Base-by-base conservation (phyloP, 2,113 vertebrate genomes). In the Tiliqua scincoides region DNA sequence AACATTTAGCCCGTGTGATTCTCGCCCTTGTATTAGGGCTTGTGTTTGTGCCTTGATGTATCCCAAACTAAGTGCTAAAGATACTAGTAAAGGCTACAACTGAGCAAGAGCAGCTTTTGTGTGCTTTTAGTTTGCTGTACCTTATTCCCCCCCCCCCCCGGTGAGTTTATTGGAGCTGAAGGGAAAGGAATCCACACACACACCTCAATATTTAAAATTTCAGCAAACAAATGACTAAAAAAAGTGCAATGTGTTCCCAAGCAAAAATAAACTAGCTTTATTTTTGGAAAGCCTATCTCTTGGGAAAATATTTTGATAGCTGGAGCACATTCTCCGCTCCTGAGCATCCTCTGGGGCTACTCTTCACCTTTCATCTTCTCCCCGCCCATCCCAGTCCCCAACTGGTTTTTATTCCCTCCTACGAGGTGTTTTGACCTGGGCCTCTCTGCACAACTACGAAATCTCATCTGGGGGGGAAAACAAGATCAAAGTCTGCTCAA, bases 221-320 rank as follows among this genome's bases (percentile, higher is more conserved):
- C 70, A 48, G 57, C 40, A 63, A 62, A 9, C 40, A 40, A 70
- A 61, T 79, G 71, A 12, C 30, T 57, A 15, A 61, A 71, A 61
- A 71, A 61, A 40, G 4, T n/a, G 40, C 67, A 57, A 40, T 12
- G 20, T 59, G 70, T 57, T 48, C 40, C 27, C 83, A 37, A 76
- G 25, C 40, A 75, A 76, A 84, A 76, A 84, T 76, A 84, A 84
- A 65, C 61, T 32, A 27, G 72, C 63, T 62, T 32, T 76, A 84
- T 84, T 84, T 84, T 32, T 52, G 82, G 82, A 61, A 59, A 61
- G 71, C 59, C 48, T 75, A 17, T 84, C 35, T 71, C 52, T n/a
- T 65, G 54, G 75, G 63, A 71, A 85, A 70, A 79, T 71, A 78
- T 78, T 85, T 85, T 48, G 32, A 79, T 52, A 79, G 63, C 84